Evolutionary conservation across 2,113 vertebrate genomes (phyloP).

Genomic region (Amblyornis subalaris): DNA sequence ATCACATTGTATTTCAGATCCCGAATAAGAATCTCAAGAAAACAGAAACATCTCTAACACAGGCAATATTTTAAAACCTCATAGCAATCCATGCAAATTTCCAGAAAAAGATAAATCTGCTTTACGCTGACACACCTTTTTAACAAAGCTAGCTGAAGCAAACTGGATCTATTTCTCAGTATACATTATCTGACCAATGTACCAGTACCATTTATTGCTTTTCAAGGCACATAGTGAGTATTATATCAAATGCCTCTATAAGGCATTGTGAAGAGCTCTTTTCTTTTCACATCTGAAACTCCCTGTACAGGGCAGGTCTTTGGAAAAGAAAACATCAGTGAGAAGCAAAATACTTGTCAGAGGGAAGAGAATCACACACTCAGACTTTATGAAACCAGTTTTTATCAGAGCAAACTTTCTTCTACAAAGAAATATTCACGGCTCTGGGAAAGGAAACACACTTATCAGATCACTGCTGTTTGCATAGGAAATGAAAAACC

Average conservation of each 20-base stretch:
- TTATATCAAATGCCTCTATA: background rate
- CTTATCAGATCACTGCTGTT: constrained; percentile 44
- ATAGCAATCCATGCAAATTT: background rate
- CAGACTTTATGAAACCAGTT: background rate
- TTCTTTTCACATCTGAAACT: constrained; percentile 5
- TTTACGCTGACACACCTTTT: background rate
- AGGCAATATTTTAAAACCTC: background rate
- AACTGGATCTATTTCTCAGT: background rate
- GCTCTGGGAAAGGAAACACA: constrained; percentile 53
- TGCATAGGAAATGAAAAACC: constrained; percentile 56
- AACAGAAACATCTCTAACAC: background rate
- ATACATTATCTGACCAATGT: background rate
- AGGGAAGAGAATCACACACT: background rate
- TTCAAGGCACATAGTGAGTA: background rate
- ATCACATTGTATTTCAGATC: background rate
- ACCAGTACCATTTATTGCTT: background rate
- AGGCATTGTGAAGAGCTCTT: background rate
- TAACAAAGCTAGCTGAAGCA: background rate
- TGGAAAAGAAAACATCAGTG: background rate
- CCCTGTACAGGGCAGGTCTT: background rate
- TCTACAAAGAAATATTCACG: background rate
- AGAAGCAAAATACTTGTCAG: background rate
- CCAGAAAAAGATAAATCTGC: background rate
- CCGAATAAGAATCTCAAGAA: background rate
- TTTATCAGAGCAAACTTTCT: constrained; percentile 38